Conservation (phyloP, 1,140 invertebrate species). For the Papilio polyxenes region DNA sequence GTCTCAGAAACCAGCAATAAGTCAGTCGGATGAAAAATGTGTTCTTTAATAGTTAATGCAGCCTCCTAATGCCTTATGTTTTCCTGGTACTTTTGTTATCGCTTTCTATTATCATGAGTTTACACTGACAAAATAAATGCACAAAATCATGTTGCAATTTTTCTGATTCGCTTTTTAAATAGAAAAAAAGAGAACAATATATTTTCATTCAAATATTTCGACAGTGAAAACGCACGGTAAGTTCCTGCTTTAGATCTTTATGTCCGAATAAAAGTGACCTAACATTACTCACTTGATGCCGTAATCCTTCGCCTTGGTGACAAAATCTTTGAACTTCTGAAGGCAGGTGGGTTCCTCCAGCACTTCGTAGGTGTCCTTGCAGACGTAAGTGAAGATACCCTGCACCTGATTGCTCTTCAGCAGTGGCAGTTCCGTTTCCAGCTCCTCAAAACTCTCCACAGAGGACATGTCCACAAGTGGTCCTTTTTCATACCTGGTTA, state of each 20-base stretch:
- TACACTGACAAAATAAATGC: neutral
- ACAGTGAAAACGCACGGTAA: too few species aligned
- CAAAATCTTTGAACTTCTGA: slow-evolving; percentile 68
- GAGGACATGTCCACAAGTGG: slow-evolving; percentile 82
- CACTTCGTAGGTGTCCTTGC: slow-evolving; percentile 61
- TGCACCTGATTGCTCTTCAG: slow-evolving; percentile 81
- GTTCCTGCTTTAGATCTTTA: too few species aligned
- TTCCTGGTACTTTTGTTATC: neutral
- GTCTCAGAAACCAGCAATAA: too few species aligned
- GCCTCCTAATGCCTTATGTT: neutral
- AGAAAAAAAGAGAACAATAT: too few species aligned
- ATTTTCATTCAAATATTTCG: too few species aligned
- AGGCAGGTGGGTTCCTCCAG: slow-evolving; percentile 56
- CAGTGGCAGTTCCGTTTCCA: slow-evolving; percentile 74
- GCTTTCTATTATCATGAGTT: too few species aligned
- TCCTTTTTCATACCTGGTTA: slow-evolving; percentile 81
- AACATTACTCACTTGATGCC: slow-evolving; percentile 66
- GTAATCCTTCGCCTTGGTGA: slow-evolving; percentile 66
- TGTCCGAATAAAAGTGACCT: neutral
- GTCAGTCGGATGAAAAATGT: too few species aligned
- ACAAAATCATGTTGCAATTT: too few species aligned
- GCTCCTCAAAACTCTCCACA: slow-evolving; percentile 47
- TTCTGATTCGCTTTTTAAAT: too few species aligned
- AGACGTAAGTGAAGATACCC: slow-evolving; percentile 65
- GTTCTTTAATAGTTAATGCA: too few species aligned